Base-by-base conservation (phyloP, 2,888 invertebrate species). In the Tuta absoluta region DNA sequence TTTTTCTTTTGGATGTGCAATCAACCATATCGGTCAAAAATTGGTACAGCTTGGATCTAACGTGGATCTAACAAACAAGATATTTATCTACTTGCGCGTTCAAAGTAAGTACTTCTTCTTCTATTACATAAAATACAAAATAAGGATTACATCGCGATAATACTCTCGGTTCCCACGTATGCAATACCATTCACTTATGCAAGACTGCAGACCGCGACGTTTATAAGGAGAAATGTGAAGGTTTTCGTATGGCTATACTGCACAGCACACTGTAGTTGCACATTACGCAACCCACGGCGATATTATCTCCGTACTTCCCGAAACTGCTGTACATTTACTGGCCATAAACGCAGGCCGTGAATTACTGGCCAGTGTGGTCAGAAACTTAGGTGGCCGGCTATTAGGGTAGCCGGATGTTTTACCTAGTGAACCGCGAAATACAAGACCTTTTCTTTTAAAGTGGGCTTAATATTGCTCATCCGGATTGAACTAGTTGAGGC, bases 231-330 rank as follows among this genome's bases (percentile, higher is more conserved):
- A 45, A 45, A 45, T 45, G 45, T 45, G n/a, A 53, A 53, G 51
- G 51, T 53, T 53, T 53, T 53, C 51, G 14, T 53, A 53, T 14
- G 12, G 19, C 51, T 14, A 21, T 21, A 49, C 48, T 48, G 48
- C 19, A 48, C 41, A 2, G 45, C 17, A 45, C 17, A 24, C 28
- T 53, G 17, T 56, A 56, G 56, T 24, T 24, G 56, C 56, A 33
- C 24, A 45, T 60, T 60, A 45, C 38, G 45, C 45, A 60, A 60
- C 45, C 28, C 58, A 59, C 33, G 10, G 33, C 60, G 60, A 60
- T 60, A 23, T 14, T 45, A 60, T 60, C 38, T 45, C 24, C 41
- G 60, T 23, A 60, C 45, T 60, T 41, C 45, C 60, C 60, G 45
- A 60, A 56, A 28, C 56, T 56, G 33, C 8, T 60, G 45, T 45